phyloP scores from a whole-genome alignment of 2,888 invertebrate genomes.

The Callosobruchus maculatus region DNA sequence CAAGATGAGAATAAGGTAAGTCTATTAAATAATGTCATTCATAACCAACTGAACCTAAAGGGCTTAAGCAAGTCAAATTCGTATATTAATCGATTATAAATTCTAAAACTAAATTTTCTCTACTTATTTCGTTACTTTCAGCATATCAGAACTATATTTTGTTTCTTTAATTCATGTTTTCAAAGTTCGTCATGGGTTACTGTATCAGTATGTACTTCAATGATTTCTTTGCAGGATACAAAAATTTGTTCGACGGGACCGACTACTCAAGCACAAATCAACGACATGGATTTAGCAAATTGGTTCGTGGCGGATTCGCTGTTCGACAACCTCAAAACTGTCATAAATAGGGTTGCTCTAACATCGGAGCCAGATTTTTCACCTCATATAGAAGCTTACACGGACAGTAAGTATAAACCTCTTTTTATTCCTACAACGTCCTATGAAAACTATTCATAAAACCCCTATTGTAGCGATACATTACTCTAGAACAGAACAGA shows the following conservation, averaged over 20 bases:
- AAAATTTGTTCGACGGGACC: slow-evolving; percentile 50
- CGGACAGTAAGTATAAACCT: slow-evolving; percentile 56
- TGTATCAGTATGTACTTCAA: too few relatives aligned
- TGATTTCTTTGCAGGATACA: slow-evolving; percentile 33
- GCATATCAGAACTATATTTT: too few relatives aligned
- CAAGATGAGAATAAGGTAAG: slow-evolving; percentile 46
- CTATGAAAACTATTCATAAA: too few relatives aligned
- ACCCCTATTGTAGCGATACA: too few relatives aligned
- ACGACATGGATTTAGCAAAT: slow-evolving; percentile 57
- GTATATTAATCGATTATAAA: too few relatives aligned
- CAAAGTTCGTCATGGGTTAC: not conserved
- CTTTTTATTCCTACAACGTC: too few relatives aligned
- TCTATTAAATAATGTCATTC: not conserved
- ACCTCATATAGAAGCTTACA: slow-evolving; percentile 56
- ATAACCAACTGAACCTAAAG: too few relatives aligned
- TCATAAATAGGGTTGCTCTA: slow-evolving; percentile 61
- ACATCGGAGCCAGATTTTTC: slow-evolving; percentile 58
- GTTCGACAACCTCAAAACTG: slow-evolving; percentile 70
- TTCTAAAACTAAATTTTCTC: too few relatives aligned
- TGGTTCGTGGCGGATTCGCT: slow-evolving; percentile 74
- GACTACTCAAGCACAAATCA: slow-evolving; percentile 35
- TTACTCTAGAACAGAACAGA: too few relatives aligned
- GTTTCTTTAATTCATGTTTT: too few relatives aligned
- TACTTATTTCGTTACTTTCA: too few relatives aligned
- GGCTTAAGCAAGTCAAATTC: too few relatives aligned